Conservation (phyloP, 1,140 invertebrate species). For the Ladona fulva region DNA sequence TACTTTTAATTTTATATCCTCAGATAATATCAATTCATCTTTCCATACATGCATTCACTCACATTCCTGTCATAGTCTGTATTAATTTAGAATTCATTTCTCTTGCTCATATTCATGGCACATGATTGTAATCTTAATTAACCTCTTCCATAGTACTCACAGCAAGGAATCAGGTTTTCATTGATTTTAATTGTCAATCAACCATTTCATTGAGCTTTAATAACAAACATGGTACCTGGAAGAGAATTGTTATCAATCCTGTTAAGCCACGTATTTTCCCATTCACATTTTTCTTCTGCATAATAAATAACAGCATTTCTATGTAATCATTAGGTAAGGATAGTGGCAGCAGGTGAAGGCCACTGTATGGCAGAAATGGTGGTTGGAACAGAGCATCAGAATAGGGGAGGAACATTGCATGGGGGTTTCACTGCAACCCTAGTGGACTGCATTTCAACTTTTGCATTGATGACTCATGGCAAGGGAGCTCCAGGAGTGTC, state of each 20-base stretch:
- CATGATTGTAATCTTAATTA: too few species aligned
- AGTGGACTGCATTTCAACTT: constrained; percentile 73
- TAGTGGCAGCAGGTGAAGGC: constrained; percentile 58
- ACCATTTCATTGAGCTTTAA: background rate
- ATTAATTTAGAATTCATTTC: too few species aligned
- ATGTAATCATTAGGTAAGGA: constrained; percentile 44
- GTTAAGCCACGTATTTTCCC: background rate
- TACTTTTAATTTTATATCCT: too few species aligned
- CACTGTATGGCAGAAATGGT: constrained; percentile 62
- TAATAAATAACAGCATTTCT: background rate
- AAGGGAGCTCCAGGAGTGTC: constrained; percentile 54
- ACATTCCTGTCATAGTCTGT: too few species aligned
- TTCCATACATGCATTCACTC: too few species aligned
- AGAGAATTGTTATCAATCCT: background rate
- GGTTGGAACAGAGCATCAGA: constrained; percentile 66
- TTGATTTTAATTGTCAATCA: background rate
- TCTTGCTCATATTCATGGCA: too few species aligned
- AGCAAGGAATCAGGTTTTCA: background rate
- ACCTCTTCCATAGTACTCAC: background rate
- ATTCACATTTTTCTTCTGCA: background rate
- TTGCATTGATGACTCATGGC: constrained; percentile 60
- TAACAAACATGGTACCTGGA: background rate
- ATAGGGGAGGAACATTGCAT: constrained; percentile 65
- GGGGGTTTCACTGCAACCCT: constrained; percentile 75
- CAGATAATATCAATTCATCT: too few species aligned